These are phyloP conservation scores for Trypoxylon attenuatum DNA, from an alignment of 2,888 invertebrate species.

Conservation along the genomic window DNA sequence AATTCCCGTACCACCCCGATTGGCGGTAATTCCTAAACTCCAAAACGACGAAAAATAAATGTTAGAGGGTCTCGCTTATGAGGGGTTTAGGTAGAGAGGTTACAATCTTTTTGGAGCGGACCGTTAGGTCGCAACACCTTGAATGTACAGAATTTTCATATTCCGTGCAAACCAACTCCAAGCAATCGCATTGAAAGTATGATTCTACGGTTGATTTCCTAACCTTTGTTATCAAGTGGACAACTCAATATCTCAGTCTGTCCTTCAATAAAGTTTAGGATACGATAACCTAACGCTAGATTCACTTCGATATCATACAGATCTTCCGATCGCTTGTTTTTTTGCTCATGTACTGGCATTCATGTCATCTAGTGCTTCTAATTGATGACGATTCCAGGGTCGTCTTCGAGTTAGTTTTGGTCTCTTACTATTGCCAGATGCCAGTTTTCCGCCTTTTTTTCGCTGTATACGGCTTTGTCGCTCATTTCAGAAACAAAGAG, in stretches of 20 bases:
- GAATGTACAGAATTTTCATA: slow-evolving; percentile 5
- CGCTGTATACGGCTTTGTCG: slow-evolving; percentile 9
- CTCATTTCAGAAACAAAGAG: too few relatives aligned
- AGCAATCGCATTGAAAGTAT: neutral
- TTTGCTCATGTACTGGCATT: neutral
- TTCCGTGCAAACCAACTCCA: neutral
- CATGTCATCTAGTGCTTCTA: too few relatives aligned
- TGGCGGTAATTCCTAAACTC: too few relatives aligned
- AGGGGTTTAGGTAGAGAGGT: too few relatives aligned
- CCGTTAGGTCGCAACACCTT: too few relatives aligned
- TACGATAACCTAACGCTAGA: neutral
- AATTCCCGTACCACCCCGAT: too few relatives aligned
- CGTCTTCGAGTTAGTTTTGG: too few relatives aligned
- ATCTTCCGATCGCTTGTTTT: too few relatives aligned
- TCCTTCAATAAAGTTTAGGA: neutral
- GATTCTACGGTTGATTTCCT: slow-evolving; percentile 3
- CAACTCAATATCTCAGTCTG: neutral
- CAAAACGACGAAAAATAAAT: too few relatives aligned
- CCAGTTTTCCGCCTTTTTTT: slow-evolving; percentile 16
- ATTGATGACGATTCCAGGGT: too few relatives aligned
- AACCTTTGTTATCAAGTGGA: neutral
- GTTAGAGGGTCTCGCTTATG: too few relatives aligned
- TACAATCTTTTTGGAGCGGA: too few relatives aligned
- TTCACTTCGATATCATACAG: neutral
- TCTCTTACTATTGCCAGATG: slow-evolving; percentile 10